Conservation (phyloP, 2,797 vertebrate genomes). For the Sarcoramphus papa region DNA sequence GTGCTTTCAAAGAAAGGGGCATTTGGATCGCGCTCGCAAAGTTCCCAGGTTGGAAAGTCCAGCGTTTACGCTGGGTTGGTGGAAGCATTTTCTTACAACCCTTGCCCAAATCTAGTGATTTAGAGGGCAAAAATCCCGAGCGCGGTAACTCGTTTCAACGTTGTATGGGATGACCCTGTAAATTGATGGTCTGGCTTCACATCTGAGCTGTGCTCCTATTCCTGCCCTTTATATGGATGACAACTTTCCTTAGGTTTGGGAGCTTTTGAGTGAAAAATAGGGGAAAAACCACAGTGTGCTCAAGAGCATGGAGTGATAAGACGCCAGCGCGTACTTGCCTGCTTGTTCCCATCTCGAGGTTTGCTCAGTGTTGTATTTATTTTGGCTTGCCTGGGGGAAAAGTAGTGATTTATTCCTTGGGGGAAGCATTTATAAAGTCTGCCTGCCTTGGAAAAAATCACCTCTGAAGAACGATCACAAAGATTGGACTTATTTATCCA, state of each 20-base stretch:
- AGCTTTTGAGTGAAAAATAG: neutral
- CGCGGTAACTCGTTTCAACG: fast-evolving
- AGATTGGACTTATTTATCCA: neutral
- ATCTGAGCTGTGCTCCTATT: neutral
- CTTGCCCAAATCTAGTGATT: neutral
- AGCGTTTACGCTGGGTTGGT: fast-evolving
- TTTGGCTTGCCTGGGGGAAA: neutral
- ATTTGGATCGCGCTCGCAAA: fast-evolving
- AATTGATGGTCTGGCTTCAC: neutral
- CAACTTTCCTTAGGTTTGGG: neutral
- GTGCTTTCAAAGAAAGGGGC: neutral
- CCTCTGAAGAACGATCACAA: neutral
- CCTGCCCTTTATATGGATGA: neutral
- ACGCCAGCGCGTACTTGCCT: neutral
- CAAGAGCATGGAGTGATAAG: neutral
- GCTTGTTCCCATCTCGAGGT: neutral
- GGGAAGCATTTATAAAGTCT: neutral
- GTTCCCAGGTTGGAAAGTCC: neutral
- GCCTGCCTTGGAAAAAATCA: neutral
- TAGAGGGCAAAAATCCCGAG: neutral
- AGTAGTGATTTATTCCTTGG: neutral
- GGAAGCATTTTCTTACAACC: neutral
- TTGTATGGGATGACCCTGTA: neutral
- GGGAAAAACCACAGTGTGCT: neutral
- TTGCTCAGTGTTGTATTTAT: neutral